These are phyloP conservation scores for Lagria hirta DNA, from an alignment of 2,888 invertebrate genomes.

Conservation along the genomic window DNA sequence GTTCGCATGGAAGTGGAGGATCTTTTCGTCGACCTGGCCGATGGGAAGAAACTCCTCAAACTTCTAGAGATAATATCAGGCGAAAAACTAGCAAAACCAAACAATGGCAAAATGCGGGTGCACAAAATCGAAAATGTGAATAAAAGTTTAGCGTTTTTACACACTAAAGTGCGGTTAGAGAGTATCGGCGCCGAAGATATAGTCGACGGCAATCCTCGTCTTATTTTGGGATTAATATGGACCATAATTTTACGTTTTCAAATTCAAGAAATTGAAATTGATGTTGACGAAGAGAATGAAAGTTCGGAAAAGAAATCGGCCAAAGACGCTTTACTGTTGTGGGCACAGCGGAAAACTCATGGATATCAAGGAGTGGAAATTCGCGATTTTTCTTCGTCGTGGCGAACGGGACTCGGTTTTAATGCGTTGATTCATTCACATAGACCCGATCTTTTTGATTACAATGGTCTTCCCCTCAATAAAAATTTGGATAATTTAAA, in stretches of 20 bases:
- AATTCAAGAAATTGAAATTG: slow-evolving; percentile 98
- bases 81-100: slow-evolving; percentile 94
- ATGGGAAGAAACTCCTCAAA: slow-evolving; percentile 89
- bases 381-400: slow-evolving; percentile 88
- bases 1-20: slow-evolving; percentile 98
- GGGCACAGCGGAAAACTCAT: slow-evolving; percentile 98
- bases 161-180: slow-evolving; percentile 95
- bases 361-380: slow-evolving; percentile 90
- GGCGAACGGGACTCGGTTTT: slow-evolving; percentile 96
- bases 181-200: slow-evolving; percentile 99
- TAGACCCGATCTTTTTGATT: slow-evolving; percentile 92
- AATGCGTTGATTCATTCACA: slow-evolving; percentile 98
- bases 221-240: slow-evolving; percentile 98
- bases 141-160: slow-evolving; percentile 92
- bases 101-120: slow-evolving; percentile 93
- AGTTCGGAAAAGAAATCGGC: slow-evolving; percentile 98
- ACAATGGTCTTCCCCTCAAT: slow-evolving; percentile 73
- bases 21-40: slow-evolving; percentile 92
- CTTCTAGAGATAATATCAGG: slow-evolving; percentile 98
- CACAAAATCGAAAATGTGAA: slow-evolving; percentile 99
- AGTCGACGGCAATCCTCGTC: slow-evolving; percentile 94
- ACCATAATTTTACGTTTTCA: slow-evolving; percentile 98
- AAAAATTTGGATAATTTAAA: slow-evolving; percentile 93
- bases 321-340: slow-evolving; percentile 95
- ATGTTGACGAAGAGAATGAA: slow-evolving; percentile 94